Base-by-base conservation (phyloP, 2,113 vertebrate genomes). In the Bubo bubo region DNA sequence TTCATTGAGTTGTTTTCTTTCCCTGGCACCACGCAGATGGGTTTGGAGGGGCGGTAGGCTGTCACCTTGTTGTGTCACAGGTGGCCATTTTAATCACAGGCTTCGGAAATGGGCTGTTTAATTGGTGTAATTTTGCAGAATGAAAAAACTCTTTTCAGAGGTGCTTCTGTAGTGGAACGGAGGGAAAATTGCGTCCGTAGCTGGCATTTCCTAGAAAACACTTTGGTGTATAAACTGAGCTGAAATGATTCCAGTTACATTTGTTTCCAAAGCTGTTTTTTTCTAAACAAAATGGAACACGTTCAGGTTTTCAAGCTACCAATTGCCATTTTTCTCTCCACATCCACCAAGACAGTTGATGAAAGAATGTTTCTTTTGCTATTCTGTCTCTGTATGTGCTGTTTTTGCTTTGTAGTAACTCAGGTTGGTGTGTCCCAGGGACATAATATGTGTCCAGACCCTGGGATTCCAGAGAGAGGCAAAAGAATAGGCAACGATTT, bases 401-500 rank as follows among this genome's bases (percentile, higher is more conserved):
- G 96, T 98, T 97, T 97, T 97, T 98, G 98, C 98, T 96, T 98
- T 98, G 97, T 98, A 99, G 99, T 99, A 98, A 99, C 99, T 97
- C 99, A 99, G 98, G 99, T 99, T 99, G 99, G 99, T 94, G 99
- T 99, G 83, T 99, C 99, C 81, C 99, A 99, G 98, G 99, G 99
- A 95, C 99, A 99, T 98, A 99, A 99, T 98, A 99, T 99, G 99
- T 99, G 99, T 98, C 99, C 99, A 95, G 99, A 99, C 96, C 99
- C 99, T 66, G 99, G 99, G 97, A 99, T 99, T 97, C 99, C 99
- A 14, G 99, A 99, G 97, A 98, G 99, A 97, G 99, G 99, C 88
- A 99, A 99, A 99, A 99, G 99, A 98, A 99, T 99, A 99, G 99
- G 99, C 96, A 98, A 98, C 39, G 99, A 99, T 96, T 99, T 99